A percentile compares a stretch with the other conserved stretches of the same genome.
phyloP scores from a whole-genome alignment of 1,140 invertebrate genomes.

The Tetramorium parvispinum region DNA sequence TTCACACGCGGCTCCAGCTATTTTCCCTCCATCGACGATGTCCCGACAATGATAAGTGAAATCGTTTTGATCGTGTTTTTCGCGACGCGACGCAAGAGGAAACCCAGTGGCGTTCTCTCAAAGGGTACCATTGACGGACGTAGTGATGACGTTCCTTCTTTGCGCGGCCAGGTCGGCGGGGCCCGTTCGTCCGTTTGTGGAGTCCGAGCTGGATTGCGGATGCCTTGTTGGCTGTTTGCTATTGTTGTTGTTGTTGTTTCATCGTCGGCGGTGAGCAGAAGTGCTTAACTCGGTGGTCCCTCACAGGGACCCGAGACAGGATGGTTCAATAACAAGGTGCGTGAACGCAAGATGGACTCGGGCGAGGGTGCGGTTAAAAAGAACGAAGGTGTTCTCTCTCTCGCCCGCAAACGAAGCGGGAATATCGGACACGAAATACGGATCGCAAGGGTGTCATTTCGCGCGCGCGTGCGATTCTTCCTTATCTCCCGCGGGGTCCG shows the following conservation, averaged over 20 bases:
- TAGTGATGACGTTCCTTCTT: conserved; percentile 44
- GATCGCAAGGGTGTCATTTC: conserved; percentile 10
- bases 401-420: background rate
- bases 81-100: background rate
- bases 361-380: conserved; percentile 5
- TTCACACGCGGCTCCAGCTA: background rate
- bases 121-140: conserved; percentile 13
- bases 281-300: conserved; percentile 17
- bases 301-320: background rate
- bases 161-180: conserved; percentile 18
- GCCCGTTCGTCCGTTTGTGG: conserved; percentile 48
- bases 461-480: conserved; percentile 22
- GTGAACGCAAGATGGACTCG: conserved; percentile 17
- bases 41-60: conserved; percentile 40
- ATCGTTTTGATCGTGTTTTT: conserved; percentile 5
- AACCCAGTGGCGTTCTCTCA: conserved; percentile 53
- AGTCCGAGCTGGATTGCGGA: conserved; percentile 3
- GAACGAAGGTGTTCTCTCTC: conserved; percentile 23
- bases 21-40: conserved; percentile 10
- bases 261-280: conserved; percentile 35
- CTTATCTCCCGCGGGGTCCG: background rate
- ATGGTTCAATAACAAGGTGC: conserved; percentile 40
- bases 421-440: conserved; percentile 29
- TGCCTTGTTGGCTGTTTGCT: conserved; percentile 54
- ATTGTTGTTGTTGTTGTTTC: conserved; percentile 56